Base-by-base conservation (phyloP, 1,140 invertebrate species). In the Leptinotarsa texana region DNA sequence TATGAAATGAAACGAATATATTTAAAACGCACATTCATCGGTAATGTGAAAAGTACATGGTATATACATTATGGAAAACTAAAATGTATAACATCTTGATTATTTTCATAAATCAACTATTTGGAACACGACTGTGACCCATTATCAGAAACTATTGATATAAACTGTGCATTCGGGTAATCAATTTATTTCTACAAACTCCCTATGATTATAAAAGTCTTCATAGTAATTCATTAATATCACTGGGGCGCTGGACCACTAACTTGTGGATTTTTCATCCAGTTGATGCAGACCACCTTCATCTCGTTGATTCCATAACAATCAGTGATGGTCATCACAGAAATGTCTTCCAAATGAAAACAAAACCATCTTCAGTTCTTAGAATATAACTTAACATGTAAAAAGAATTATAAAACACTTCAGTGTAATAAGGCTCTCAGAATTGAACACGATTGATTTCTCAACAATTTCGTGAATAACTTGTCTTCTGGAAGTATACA, bases 391-490 rank as follows among this genome's bases (percentile, higher is more conserved):
- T 42, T 42, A 42, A 42, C 8, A 42, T 42, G 8, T 42, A 42
- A 42, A 42, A 42, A 11, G 33, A 42, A 42, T 42, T 42, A 42
- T 42, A 42, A 77, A 75, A 77, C 74, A 75, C 66, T 66, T 65
- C 62, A 73, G 76, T 76, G 62, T 78, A 68, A 42, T 79, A 79
- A 79, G 77, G 77, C 77, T 79, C 67, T 61, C 73, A 51, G 74
- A 79, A 78, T 78, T 78, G 77, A 78, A 78, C 77, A 74, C 27
- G 61, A 49, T 62, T 65, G 27, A 67, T 57, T 61, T 76, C 18
- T 22, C 22, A 11, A 22, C 61, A 62, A 6, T n/a, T 21, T n/a
- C 21, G 61, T 21, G 61, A 62, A 33, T 42, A 42, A 11, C 3
- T 42, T 42, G 33, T 11, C 33, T 42, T 11, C 33, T 3, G 33